Conservation (phyloP, 2,888 invertebrate species). For the Chymomyza amoena region DNA sequence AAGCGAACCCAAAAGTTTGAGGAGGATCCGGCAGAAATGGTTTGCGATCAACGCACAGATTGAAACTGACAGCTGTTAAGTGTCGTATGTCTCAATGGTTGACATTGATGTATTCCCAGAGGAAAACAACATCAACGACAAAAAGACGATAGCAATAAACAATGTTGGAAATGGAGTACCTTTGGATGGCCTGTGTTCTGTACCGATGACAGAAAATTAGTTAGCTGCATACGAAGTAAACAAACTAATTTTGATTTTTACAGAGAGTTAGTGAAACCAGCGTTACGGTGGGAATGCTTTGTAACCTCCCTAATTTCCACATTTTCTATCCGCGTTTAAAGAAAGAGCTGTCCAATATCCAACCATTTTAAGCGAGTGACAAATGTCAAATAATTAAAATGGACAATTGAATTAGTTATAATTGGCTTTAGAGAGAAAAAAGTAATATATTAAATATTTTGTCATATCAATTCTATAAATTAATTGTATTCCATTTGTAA, state of each 20-base stretch:
- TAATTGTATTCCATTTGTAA: no score
- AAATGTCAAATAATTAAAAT: no score
- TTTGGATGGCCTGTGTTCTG: not conserved
- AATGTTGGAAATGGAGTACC: slow-evolving; percentile 40
- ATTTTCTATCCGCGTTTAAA: no score
- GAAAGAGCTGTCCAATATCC: no score
- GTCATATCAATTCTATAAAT: no score
- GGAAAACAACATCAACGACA: not conserved
- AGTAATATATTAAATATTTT: no score
- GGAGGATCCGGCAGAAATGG: not conserved
- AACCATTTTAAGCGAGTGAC: no score
- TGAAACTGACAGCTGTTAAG: slow-evolving; percentile 56
- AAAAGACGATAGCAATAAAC: slow-evolving; percentile 52
- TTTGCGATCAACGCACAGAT: slow-evolving; percentile 1
- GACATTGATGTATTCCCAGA: slow-evolving; percentile 63
- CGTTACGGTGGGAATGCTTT: no score
- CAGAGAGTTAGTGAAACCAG: no score
- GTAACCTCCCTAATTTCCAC: no score
- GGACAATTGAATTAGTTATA: no score
- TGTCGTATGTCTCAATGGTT: slow-evolving; percentile 54
- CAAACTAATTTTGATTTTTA: not conserved
- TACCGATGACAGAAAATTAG: not conserved
- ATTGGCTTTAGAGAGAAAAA: no score
- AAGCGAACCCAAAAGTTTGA: slow-evolving; percentile 4
- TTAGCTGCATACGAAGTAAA: not conserved